Conservation (phyloP, 1,140 invertebrate species). For the Tribolium castaneum region DNA sequence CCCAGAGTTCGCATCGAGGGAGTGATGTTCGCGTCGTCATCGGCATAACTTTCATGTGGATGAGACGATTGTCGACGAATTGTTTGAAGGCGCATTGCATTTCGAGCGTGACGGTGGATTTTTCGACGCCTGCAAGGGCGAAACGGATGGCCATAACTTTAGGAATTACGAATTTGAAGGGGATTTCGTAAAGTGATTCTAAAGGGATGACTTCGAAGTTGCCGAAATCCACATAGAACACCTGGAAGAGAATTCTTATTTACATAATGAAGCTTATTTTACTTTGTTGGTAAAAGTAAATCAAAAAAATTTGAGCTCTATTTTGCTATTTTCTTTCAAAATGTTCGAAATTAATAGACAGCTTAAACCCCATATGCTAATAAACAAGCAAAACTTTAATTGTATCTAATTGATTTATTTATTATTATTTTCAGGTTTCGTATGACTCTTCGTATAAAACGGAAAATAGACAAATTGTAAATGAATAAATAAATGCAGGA, state of each 20-base stretch:
- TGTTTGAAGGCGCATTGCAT: constrained; percentile 77
- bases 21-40: constrained; percentile 75
- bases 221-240: constrained; percentile 84
- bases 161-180: constrained; percentile 74
- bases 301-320: no score
- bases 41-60: constrained; percentile 73
- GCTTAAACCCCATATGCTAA: no score
- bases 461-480: no score
- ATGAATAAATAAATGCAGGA: no score
- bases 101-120: constrained; percentile 72
- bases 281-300: no score
- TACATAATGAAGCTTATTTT: no score
- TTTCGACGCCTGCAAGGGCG: constrained; percentile 74
- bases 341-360: no score
- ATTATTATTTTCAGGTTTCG: no score
- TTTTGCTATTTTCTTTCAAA: no score
- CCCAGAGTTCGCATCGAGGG: constrained; percentile 77
- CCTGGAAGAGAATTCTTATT: constrained; percentile 65
- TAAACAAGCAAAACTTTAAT: no score
- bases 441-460: no score
- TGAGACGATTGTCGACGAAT: constrained; percentile 70
- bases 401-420: no score
- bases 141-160: constrained; percentile 80
- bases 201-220: constrained; percentile 76
- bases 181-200: constrained; percentile 78